phyloP scores from a whole-genome alignment of 2,888 invertebrate species.

The Nomada fucata region DNA sequence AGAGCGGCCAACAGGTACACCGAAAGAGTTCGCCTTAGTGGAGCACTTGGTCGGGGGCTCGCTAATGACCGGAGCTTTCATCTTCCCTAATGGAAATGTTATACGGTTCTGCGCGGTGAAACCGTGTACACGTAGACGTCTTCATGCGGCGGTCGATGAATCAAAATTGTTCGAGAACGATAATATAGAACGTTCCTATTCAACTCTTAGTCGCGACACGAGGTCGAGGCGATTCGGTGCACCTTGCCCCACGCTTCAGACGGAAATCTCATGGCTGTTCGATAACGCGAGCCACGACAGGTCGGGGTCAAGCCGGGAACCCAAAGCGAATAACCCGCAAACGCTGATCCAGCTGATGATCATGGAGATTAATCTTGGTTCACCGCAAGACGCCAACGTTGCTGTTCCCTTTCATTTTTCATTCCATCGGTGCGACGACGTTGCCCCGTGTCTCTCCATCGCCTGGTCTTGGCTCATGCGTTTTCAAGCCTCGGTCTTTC shows the following conservation, averaged over 20 bases:
- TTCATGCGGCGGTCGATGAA: no score
- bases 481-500: constrained; percentile 46
- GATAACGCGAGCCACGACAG: constrained; percentile 42
- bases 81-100: constrained; percentile 33
- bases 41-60: not conserved
- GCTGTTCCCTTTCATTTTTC: constrained; percentile 60
- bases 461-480: constrained; percentile 14
- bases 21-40: constrained; percentile 20
- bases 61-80: constrained; percentile 29
- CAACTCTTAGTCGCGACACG: no score
- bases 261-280: constrained; percentile 22
- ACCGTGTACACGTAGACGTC: not conserved
- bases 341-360: constrained; percentile 61
- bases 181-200: no score
- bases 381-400: constrained; percentile 52
- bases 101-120: not conserved
- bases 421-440: constrained; percentile 48
- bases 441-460: constrained; percentile 6
- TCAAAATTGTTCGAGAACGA: no score
- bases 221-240: no score
- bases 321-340: constrained; percentile 52
- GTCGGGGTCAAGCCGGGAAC: constrained; percentile 42
- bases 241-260: not conserved
- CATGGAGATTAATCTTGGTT: constrained; percentile 68
- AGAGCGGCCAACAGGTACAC: constrained; percentile 21